phyloP scores from a whole-genome alignment of 1,140 invertebrate genomes.

The Tetraneura akinire region DNA sequence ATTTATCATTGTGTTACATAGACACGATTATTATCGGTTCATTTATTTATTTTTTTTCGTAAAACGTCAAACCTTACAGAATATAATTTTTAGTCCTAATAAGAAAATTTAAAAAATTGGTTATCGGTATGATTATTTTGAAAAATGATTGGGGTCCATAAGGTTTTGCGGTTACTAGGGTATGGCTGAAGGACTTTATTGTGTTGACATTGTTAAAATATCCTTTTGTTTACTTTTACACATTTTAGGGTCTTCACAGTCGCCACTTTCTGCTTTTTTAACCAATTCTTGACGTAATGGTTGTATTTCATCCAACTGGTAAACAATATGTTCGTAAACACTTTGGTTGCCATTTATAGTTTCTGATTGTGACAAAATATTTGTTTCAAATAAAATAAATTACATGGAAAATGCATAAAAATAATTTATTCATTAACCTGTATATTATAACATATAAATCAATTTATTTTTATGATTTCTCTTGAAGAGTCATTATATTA shows the following conservation, averaged over 20 bases:
- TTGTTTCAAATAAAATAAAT: background rate
- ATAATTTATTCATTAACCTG: too few species aligned
- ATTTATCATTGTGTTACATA: background rate
- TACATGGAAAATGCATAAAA: too few species aligned
- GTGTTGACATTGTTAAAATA: slow-evolving; percentile 30
- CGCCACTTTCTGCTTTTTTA: slow-evolving; percentile 26
- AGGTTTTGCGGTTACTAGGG: background rate
- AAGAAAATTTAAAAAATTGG: background rate
- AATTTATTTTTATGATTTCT: too few species aligned
- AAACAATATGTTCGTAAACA: slow-evolving; percentile 26
- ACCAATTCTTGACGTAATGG: background rate
- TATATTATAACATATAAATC: too few species aligned
- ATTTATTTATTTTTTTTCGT: background rate
- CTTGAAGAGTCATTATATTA: too few species aligned
- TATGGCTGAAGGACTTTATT: background rate
- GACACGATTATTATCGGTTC: background rate
- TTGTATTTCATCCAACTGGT: slow-evolving; percentile 18
- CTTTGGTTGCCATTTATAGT: slow-evolving; percentile 21
- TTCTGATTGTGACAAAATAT: background rate
- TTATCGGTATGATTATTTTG: background rate
- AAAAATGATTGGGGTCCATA: background rate
- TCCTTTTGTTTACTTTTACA: slow-evolving; percentile 31
- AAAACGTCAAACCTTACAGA: background rate
- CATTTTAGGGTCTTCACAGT: background rate
- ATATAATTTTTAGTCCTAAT: background rate